Percentiles rank a stretch among this genome's conserved stretches.
phyloP scores from a whole-genome alignment of 37 sponge, comb jelly and placozoan species.

The Ephydatia muelleri region DNA sequence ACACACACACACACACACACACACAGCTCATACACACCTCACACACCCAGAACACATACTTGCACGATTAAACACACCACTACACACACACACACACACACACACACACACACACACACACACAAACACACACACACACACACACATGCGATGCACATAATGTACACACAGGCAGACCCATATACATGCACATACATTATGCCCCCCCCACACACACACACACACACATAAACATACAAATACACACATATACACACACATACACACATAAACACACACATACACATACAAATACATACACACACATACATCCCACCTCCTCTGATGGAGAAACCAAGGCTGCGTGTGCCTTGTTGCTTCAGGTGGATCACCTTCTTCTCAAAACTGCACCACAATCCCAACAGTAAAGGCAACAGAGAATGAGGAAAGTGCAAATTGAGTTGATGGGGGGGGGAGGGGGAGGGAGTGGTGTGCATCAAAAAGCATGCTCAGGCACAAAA shows the following conservation, averaged over 20 bases:
- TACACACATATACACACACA: too few relatives aligned
- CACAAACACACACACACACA: background rate
- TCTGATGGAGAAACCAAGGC: slow-evolving; percentile 66
- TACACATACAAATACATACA: too few relatives aligned
- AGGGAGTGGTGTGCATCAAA: background rate
- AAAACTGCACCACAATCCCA: slow-evolving; percentile 31
- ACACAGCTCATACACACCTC: background rate
- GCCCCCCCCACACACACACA: background rate
- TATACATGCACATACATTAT: background rate
- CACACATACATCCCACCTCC: slow-evolving; percentile 47
- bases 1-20: background rate
- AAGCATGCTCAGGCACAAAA: background rate
- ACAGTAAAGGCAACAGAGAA: too few relatives aligned
- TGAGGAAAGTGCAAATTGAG: too few relatives aligned
- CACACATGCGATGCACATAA: too few relatives aligned
- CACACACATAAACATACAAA: background rate
- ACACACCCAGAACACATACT: background rate
- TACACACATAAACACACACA: background rate
- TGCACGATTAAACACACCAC: background rate
- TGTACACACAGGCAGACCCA: too few relatives aligned
- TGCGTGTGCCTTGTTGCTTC: slow-evolving; percentile 45
- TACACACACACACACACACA: background rate
- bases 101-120: background rate
- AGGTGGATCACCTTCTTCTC: slow-evolving; percentile 65
- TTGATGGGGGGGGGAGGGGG: background rate